These are phyloP conservation scores for Cephus sareptanus DNA, from an alignment of 2,888 invertebrate genomes.

Conservation along the genomic window DNA sequence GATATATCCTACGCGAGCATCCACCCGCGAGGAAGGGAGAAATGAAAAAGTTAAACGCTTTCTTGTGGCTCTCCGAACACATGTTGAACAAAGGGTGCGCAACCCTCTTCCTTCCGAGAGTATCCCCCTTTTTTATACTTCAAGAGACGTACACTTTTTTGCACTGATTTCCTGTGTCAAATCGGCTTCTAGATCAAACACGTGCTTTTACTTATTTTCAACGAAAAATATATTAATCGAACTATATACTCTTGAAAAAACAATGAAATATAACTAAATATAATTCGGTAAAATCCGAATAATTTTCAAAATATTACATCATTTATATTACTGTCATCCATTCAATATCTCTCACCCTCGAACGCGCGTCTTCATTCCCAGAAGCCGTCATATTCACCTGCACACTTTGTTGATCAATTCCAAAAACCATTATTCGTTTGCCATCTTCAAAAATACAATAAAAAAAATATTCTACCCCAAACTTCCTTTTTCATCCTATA, in stretches of 20 bases:
- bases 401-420: no score
- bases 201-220: neutral
- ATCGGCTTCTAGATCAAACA: neutral
- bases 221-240: neutral
- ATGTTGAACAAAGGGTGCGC: constrained; percentile 13
- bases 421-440: neutral
- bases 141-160: neutral
- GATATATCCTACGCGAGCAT: constrained; percentile 13
- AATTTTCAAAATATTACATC: neutral
- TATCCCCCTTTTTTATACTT: neutral
- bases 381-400: neutral
- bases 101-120: neutral
- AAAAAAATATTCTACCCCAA: neutral
- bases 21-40: constrained; percentile 6
- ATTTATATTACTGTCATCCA: no score
- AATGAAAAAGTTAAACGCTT: constrained; percentile 43
- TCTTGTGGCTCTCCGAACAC: constrained; percentile 21
- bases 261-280: neutral
- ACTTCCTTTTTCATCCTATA: neutral
- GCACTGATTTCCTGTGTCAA: neutral
- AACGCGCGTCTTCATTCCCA: neutral
- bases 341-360: no score
- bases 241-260: neutral
- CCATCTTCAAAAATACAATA: neutral
- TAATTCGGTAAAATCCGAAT: neutral